phyloP scores from a whole-genome alignment of 2,797 vertebrate species.

The Pangasius mekongensis region DNA sequence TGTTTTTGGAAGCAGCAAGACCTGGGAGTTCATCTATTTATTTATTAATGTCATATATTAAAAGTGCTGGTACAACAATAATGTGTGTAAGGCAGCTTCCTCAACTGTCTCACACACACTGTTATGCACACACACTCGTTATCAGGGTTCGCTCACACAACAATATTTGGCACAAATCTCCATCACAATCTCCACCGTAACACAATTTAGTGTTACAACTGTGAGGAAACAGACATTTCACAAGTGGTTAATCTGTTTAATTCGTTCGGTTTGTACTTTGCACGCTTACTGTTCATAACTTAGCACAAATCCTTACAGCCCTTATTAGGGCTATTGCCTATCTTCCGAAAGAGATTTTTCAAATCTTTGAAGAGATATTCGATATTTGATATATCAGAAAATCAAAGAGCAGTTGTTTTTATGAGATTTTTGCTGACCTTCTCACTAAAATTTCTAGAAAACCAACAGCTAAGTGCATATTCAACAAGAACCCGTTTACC shows the following conservation, averaged over 20 bases:
- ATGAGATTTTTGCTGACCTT: not conserved
- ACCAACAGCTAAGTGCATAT: not conserved
- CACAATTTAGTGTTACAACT: not conserved
- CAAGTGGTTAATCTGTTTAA: conserved; percentile 4
- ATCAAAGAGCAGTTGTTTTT: not conserved
- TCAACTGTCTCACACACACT: not conserved
- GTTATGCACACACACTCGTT: not conserved
- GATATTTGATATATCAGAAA: not conserved
- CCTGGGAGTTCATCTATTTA: not conserved
- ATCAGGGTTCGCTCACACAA: not conserved
- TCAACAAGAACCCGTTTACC: not conserved
- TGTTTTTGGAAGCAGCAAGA: not conserved
- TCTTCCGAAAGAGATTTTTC: not conserved
- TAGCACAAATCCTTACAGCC: not conserved
- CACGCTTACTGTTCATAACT: not conserved
- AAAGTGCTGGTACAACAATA: not conserved
- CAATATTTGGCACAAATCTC: not conserved
- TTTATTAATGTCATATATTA: not conserved
- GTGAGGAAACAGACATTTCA: not conserved
- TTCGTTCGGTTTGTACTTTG: not conserved
- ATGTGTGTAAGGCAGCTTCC: not conserved
- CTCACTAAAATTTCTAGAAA: not conserved
- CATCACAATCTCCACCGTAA: not conserved
- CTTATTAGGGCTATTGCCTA: not conserved
- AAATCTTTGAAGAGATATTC: not conserved